Evolutionary conservation across 2,113 vertebrate species (phyloP).

Genomic region (Engraulis encrasicolus): DNA sequence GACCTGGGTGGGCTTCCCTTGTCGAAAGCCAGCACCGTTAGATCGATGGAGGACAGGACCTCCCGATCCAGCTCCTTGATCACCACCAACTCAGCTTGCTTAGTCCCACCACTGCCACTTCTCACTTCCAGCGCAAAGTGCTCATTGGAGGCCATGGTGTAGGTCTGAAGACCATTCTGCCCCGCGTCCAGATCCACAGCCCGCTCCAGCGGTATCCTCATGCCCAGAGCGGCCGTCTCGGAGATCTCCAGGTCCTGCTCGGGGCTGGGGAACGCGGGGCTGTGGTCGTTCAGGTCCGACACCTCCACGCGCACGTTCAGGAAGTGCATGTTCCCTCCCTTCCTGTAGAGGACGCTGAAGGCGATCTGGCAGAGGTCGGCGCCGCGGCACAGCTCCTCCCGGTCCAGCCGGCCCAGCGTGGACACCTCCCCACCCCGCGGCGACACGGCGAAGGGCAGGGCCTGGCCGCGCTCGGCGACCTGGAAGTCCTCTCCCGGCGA

Average conservation of each 20-base stretch:
- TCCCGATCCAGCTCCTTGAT: conserved; percentile 89
- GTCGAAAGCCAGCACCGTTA: conserved; percentile 83
- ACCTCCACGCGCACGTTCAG: conserved; percentile 86
- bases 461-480: conserved; percentile 78
- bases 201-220: conserved; percentile 86
- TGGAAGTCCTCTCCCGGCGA: conserved; percentile 78
- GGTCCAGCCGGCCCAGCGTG: conserved; percentile 81
- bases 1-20: conserved; percentile 84
- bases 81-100: conserved; percentile 83
- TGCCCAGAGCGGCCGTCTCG: conserved; percentile 79
- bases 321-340: conserved; percentile 67
- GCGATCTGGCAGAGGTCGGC: conserved; percentile 82
- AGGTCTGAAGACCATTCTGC: conserved; percentile 80
- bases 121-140: conserved; percentile 87
- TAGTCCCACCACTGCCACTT: conserved; percentile 73
- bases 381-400: conserved; percentile 86
- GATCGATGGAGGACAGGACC: conserved; percentile 78
- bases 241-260: conserved; percentile 91
- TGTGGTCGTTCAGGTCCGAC: conserved; percentile 89
- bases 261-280: conserved; percentile 79
- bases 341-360: conserved; percentile 84
- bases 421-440: conserved; percentile 77
- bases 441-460: conserved; percentile 78
- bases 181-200: conserved; percentile 85
- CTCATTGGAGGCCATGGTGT: conserved; percentile 80